Evolutionary conservation across 2,888 invertebrate genomes (phyloP), one percentile per base, ranked within the genome.

Genomic region (Erebia palarica): DNA sequence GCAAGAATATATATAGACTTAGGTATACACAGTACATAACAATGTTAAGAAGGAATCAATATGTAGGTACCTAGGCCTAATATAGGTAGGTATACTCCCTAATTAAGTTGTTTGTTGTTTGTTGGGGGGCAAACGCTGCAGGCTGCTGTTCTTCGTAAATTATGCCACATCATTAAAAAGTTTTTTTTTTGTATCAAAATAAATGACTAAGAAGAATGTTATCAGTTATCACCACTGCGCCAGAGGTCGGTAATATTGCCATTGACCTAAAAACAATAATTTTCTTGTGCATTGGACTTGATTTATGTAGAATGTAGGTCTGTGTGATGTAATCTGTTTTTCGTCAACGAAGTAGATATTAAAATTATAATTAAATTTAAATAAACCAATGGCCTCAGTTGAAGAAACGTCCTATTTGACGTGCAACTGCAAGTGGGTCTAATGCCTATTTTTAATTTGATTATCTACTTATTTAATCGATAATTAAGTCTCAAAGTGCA

Each of bases 231-330:
- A 51, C 51, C n/a, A 7, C 3, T 51, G 1, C 11, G 11, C 47
- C 47, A 51, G n/a, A 51, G 51, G 49, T 63, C 14, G 18, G 13
- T 44, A 21, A 63, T 61, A 47, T 8, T 21, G 47, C 47, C 61
- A 61, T 47, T 61, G 47, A 47, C 61, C 63, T 49, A 21, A 63
- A 63, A 61, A 21, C 18, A 16, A 61, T 63, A 51, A 47, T 63
- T 64, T 69, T 57, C 51, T 70, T 60, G 36, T 51, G 49, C 11
- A 65, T 65, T 69, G 55, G 36, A 47, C 49, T 69, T 49, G 64
- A 57, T 36, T 65, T 58, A 53, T 42, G 42, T 44, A 18, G 16
- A 68, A 60, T 60, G 36, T 53, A 58, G 44, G 21, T 21, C n/a
- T 51, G 7, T 51, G 13, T 49, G 13, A 13, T 51, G 18, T 51